Percentiles rank a stretch among this genome's conserved stretches.
These are phyloP conservation scores for Hyperoplus immaculatus DNA, from an alignment of 2,797 vertebrate genomes.

Conservation along the genomic window DNA sequence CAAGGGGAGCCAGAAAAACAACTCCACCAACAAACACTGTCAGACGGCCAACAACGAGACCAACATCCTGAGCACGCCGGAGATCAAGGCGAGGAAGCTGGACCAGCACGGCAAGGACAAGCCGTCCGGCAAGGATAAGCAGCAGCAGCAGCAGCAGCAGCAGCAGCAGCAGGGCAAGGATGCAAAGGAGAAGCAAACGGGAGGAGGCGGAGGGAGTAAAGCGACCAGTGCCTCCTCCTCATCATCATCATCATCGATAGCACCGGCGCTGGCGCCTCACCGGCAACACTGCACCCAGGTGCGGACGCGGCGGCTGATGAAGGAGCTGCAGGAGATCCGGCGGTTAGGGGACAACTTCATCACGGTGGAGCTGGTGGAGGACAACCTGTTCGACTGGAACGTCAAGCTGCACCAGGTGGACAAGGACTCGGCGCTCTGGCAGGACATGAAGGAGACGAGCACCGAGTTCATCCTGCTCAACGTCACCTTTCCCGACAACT, in stretches of 20 bases:
- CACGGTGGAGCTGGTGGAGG: constrained; percentile 98
- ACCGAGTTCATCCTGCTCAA: constrained; percentile 99
- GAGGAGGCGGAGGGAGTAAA: constrained; percentile 79
- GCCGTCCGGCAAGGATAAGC: constrained; percentile 82
- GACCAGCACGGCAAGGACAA: constrained; percentile 89
- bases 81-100: constrained; percentile 91
- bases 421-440: constrained; percentile 99
- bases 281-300: constrained; percentile 97
- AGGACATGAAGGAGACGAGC: constrained; percentile 99
- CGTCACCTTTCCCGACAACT: constrained; percentile 99
- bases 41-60: constrained; percentile 86
- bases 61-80: constrained; percentile 89
- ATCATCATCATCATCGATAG: constrained; percentile 57
- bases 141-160: no score
- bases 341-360: constrained; percentile 98
- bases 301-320: constrained; percentile 97
- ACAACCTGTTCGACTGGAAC: constrained; percentile 99
- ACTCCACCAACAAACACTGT: constrained; percentile 92
- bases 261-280: constrained; percentile 86
- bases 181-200: constrained; percentile 85
- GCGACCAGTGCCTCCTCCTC: constrained; percentile 81
- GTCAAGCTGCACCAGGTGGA: constrained; percentile 99
- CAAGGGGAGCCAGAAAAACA: constrained; percentile 92
- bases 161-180: constrained; percentile 78
- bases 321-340: constrained; percentile 99